Percentiles rank a stretch among this genome's conserved stretches.
phyloP scores from a whole-genome alignment of 2,113 vertebrate genomes.

The Chroicocephalus ridibundus region DNA sequence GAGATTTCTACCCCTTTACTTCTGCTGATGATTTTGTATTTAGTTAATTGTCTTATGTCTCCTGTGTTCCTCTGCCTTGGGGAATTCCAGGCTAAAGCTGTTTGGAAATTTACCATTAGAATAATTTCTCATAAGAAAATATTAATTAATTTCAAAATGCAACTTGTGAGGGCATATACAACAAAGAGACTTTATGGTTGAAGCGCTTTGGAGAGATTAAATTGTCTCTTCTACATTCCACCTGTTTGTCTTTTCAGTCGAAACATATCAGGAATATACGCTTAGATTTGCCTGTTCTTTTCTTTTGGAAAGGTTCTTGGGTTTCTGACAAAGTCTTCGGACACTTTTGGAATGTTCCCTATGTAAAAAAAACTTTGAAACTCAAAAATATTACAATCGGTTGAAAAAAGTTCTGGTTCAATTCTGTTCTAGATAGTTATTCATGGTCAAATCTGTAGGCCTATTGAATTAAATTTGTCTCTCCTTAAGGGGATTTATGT shows the following conservation, averaged over 20 bases:
- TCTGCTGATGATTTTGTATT: neutral
- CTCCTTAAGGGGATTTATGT: neutral
- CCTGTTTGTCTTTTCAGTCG: neutral
- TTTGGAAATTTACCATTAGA: neutral
- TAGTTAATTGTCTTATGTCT: neutral
- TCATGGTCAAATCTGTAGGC: neutral
- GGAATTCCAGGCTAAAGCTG: neutral
- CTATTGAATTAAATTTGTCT: neutral
- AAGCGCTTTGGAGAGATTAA: neutral
- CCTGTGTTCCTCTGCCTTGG: neutral
- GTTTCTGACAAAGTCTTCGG: neutral
- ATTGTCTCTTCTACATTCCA: neutral
- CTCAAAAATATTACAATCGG: neutral
- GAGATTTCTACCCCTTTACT: neutral
- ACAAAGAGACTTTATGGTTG: neutral
- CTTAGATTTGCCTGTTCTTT: neutral
- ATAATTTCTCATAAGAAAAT: neutral
- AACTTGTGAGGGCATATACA: neutral
- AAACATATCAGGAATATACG: accelerated
- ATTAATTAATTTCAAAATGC: neutral
- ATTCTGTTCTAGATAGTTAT: neutral
- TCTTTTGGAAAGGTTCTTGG: neutral
- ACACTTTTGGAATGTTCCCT: neutral
- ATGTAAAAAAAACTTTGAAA: neutral
- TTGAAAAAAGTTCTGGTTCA: neutral